Conservation (phyloP, 2,113 vertebrate genomes). For the Sphyrna mokarran region DNA sequence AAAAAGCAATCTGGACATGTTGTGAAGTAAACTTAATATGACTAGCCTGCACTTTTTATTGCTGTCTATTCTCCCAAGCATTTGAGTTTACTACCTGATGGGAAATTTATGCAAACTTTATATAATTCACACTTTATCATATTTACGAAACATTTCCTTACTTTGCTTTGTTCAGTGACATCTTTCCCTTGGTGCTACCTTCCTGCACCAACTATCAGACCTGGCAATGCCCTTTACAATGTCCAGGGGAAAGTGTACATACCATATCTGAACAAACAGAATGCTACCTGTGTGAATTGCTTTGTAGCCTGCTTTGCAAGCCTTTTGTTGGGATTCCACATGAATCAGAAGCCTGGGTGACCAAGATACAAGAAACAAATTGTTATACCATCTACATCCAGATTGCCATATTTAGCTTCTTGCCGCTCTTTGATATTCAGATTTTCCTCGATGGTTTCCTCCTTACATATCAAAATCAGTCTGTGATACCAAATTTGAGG, state of each 20-base stretch:
- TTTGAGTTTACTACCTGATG: conserved; percentile 1
- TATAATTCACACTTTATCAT: conserved; percentile 13
- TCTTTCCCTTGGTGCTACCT: neutral
- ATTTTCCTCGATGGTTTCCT: neutral
- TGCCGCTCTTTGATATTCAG: neutral
- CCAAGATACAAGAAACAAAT: neutral
- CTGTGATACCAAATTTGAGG: neutral
- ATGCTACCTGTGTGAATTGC: neutral
- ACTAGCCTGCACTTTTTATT: neutral
- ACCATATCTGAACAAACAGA: neutral
- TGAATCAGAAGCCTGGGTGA: neutral
- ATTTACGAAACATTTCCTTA: neutral
- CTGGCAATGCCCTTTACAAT: neutral
- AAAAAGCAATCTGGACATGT: neutral
- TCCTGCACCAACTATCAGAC: neutral
- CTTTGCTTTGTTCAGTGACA: neutral
- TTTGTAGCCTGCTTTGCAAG: neutral
- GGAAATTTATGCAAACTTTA: conserved; percentile 30
- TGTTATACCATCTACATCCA: neutral
- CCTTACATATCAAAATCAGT: neutral
- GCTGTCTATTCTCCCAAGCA: neutral
- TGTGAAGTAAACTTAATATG: neutral
- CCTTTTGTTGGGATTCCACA: neutral
- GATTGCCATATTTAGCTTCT: neutral
- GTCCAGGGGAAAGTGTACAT: neutral